These are phyloP conservation scores for Pachliopta kotzebuea DNA, from an alignment of 2,888 invertebrate genomes.

Conservation along the genomic window DNA sequence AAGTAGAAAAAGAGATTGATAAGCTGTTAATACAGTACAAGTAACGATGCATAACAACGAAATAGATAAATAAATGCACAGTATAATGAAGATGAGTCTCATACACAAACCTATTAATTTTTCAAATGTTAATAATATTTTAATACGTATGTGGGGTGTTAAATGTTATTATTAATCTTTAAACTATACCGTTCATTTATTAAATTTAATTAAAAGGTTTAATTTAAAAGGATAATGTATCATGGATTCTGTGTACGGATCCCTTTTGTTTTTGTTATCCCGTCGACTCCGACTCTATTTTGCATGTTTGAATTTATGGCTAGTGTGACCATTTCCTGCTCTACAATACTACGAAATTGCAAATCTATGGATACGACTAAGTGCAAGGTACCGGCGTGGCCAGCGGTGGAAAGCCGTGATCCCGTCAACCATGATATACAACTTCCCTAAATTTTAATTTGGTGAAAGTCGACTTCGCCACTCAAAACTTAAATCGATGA, in stretches of 20 bases:
- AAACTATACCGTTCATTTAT: too few species aligned
- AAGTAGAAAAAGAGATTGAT: too few species aligned
- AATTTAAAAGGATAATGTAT: background rate
- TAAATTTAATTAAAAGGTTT: too few species aligned
- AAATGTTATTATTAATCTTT: too few species aligned
- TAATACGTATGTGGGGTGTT: too few species aligned
- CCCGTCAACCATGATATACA: slow-evolving; percentile 22
- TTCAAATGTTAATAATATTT: too few species aligned
- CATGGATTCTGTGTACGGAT: background rate
- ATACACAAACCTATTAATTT: too few species aligned
- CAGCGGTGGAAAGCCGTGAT: slow-evolving; percentile 19
- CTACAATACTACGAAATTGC: slow-evolving; percentile 7
- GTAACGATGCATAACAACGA: too few species aligned
- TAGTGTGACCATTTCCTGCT: slow-evolving; percentile 16
- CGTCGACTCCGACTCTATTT: slow-evolving; percentile 9
- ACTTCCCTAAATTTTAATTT: slow-evolving; percentile 16
- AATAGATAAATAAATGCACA: too few species aligned
- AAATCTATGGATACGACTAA: slow-evolving; percentile 26
- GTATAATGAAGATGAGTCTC: too few species aligned
- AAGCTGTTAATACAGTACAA: too few species aligned
- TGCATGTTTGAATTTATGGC: slow-evolving; percentile 22
- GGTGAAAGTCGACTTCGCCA: background rate
- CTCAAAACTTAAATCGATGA: background rate
- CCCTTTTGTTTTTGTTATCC: background rate
- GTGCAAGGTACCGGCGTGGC: slow-evolving; percentile 17